A percentile compares a stretch with the other conserved stretches of the same genome.
These are phyloP conservation scores for Euglossa dilemma DNA, from an alignment of 1,140 invertebrate species.

Conservation along the genomic window DNA sequence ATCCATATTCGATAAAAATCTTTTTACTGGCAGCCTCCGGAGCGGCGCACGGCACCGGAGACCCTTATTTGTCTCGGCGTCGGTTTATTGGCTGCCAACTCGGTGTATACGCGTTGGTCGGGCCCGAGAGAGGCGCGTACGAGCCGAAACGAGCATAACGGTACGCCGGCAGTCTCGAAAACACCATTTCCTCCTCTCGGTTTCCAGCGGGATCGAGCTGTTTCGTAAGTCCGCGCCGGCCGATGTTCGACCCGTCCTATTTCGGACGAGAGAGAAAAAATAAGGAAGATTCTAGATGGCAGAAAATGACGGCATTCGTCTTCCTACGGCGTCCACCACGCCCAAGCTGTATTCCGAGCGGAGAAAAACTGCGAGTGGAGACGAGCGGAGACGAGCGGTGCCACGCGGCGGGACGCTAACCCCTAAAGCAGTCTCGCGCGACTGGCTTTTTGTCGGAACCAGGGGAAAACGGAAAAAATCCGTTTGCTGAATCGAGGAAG, in stretches of 20 bases:
- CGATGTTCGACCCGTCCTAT: slow-evolving; percentile 1
- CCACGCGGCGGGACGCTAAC: neutral
- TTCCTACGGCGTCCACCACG: slow-evolving; percentile 58
- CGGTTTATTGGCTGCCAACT: neutral
- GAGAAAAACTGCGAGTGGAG: slow-evolving; percentile 53
- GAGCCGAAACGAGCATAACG: neutral
- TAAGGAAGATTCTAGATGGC: slow-evolving; percentile 1
- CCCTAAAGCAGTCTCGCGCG: neutral
- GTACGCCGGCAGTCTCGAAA: neutral
- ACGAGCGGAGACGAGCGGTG: slow-evolving; percentile 49
- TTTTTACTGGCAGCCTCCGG: neutral
- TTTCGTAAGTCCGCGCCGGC: neutral
- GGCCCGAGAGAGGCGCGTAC: neutral
- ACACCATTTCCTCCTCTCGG: neutral
- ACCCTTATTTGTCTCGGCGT: neutral
- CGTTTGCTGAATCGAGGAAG: neutral
- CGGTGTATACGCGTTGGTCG: neutral
- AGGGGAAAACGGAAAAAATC: neutral
- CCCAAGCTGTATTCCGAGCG: slow-evolving; percentile 49
- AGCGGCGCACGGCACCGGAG: no score
- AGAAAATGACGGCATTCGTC: slow-evolving; percentile 57
- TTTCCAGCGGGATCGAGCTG: no score
- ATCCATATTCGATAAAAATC: slow-evolving; percentile 24
- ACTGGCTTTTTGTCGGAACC: slow-evolving; percentile 2
- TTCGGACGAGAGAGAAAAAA: neutral